Evolutionary conservation across 1,140 invertebrate species (phyloP), one percentile per base, ranked within the genome.

Genomic region (Colletes latitarsis): DNA sequence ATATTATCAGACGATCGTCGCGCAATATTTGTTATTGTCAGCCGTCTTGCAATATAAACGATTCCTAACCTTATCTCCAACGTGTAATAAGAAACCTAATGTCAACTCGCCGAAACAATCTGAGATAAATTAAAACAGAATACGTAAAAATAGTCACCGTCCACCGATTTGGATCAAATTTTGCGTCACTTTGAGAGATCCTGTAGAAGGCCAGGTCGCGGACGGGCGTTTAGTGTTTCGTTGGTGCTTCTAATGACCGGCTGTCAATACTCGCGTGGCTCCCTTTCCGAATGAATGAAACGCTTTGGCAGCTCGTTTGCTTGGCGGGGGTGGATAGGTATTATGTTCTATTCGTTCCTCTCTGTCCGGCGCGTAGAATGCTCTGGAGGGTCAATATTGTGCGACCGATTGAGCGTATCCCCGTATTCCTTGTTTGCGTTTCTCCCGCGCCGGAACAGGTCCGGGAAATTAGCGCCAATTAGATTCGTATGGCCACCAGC

Each of bases 391-490:
- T 88, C 86, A 88, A 88, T 88, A 88, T 88, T 88, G 85, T 87
- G 30, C 75, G 76, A 87, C 58, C 76, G 82, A 88, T 87, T 57
- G 80, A 87, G 79, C 86, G 86, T 87, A 88, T 88, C 83, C 86
- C 82, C 64, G 80, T 82, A 57, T 83, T 85, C 74, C 76, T 62
- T 88, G 80, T 87, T 88, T 87, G 83, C 80, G 43, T 79, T 84
- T 63, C 77, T 79, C 41, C 75, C 30, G 12, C 30, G 49, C 58
- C 46, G 63, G 70, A 66, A 64, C 76, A 87, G 85, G 82, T 87
- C 66, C 71, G 62, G 69, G 58, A 88, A 88, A 88, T 88, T 88
- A 88, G 78, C 77, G 81, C 74, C 86, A 88, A 88, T 88, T 88
- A 88, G 80, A 77, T 70, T 88, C 86, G 86, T 85, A 87, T 82